A percentile compares a stretch with the other conserved stretches of the same genome.
These are phyloP conservation scores for Nothocercus julius DNA, from an alignment of 2,113 vertebrate genomes.

Conservation along the genomic window DNA sequence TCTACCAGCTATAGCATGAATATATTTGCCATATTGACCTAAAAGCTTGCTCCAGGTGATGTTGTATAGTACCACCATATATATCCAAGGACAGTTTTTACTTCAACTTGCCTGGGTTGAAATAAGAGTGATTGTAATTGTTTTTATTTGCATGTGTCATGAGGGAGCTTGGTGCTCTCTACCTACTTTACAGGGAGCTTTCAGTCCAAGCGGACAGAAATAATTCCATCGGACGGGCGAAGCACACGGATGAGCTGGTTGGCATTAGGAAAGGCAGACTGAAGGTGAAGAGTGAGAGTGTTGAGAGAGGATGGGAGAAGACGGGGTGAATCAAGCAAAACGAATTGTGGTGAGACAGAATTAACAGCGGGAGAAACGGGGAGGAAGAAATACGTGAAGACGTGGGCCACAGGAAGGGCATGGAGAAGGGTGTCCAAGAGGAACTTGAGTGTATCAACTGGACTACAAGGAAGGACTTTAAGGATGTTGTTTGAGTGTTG, in stretches of 20 bases:
- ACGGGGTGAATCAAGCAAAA: not conserved
- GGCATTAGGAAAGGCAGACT: not conserved
- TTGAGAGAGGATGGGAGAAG: not conserved
- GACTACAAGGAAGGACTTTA: not conserved
- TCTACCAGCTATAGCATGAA: not conserved
- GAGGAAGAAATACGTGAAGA: not conserved
- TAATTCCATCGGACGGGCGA: rapidly evolving
- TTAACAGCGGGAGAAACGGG: not conserved
- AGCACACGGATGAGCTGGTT: rapidly evolving
- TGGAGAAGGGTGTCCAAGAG: not conserved
- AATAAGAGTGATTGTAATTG: not conserved
- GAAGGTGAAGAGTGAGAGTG: rapidly evolving
- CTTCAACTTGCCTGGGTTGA: not conserved
- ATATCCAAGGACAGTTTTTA: not conserved
- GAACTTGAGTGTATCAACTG: not conserved
- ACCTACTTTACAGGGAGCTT: not conserved
- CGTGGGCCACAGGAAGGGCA: rapidly evolving
- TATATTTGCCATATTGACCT: not conserved
- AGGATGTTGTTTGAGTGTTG: not conserved
- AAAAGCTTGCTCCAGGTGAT: not conserved
- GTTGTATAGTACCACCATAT: rapidly evolving
- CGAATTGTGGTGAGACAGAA: not conserved
- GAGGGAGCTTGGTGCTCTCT: rapidly evolving
- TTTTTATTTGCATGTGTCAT: not conserved
- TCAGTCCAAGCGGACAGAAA: not conserved